These are phyloP conservation scores for Rhinella marina DNA, from an alignment of 2,797 vertebrate genomes.

Conservation along the genomic window DNA sequence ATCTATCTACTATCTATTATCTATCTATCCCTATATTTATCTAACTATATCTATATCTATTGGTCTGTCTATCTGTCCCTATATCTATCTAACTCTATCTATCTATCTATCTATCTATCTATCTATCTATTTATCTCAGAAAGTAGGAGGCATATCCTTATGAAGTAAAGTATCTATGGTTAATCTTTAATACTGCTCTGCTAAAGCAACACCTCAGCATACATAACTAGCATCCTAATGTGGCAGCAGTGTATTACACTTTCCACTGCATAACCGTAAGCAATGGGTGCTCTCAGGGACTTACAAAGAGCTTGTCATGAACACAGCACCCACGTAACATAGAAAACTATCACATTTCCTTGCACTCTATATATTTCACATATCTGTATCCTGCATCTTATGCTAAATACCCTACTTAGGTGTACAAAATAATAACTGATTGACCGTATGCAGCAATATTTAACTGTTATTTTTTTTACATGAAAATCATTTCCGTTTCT, in stretches of 20 bases:
- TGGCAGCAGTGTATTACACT: background rate
- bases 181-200: background rate
- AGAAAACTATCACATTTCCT: background rate
- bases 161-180: background rate
- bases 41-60: background rate
- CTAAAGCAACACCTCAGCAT: background rate
- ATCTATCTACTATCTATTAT: background rate
- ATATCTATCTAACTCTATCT: too few relatives aligned
- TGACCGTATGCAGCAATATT: constrained; percentile 44
- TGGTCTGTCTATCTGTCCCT: too few relatives aligned
- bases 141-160: too few relatives aligned
- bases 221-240: background rate
- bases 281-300: background rate
- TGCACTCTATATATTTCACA: background rate
- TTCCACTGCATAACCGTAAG: background rate
- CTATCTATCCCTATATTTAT: background rate
- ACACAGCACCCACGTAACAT: background rate
- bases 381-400: background rate
- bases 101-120: too few relatives aligned
- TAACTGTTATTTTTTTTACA: constrained; percentile 55
- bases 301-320: constrained; percentile 30
- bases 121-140: too few relatives aligned
- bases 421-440: background rate
- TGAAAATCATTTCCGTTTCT: constrained; percentile 60
- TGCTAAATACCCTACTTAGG: background rate